phyloP scores from a whole-genome alignment of 92 coral and sea anemone genomes.

The Epizoanthus ramosus region DNA sequence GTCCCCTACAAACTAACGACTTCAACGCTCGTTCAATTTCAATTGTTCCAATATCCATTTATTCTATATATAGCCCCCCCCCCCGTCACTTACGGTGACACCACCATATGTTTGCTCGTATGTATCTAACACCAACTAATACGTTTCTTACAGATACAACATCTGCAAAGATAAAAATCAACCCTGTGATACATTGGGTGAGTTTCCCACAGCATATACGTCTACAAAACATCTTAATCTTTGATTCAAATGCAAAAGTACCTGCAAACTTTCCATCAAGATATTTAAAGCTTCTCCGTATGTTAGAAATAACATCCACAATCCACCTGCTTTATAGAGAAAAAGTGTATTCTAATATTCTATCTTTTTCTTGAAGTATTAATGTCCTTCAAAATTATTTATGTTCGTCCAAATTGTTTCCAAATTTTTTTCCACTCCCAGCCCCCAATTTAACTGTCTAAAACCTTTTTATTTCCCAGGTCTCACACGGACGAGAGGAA shows the following conservation, averaged over 20 bases:
- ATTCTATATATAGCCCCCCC: too few species aligned
- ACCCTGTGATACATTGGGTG: slow-evolving; percentile 94
- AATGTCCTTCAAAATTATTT: too few species aligned
- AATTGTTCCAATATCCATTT: too few species aligned
- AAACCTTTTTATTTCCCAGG: slow-evolving; percentile 47
- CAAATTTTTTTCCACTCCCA: too few species aligned
- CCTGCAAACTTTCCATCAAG: too few species aligned
- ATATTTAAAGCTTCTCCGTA: too few species aligned
- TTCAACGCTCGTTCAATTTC: too few species aligned
- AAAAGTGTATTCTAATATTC: background rate
- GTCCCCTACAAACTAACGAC: too few species aligned
- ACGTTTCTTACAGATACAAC: slow-evolving; percentile 67
- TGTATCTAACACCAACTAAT: background rate
- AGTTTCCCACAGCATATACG: background rate
- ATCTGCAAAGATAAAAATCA: slow-evolving; percentile 98
- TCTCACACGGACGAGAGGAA: slow-evolving; percentile 90
- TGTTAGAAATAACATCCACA: background rate
- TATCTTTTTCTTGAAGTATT: too few species aligned
- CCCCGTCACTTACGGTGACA: background rate
- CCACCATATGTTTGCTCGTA: background rate
- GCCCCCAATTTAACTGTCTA: too few species aligned
- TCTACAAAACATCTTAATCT: background rate
- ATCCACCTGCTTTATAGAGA: background rate
- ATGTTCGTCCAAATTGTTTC: too few species aligned
- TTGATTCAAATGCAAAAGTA: background rate